Percentiles rank a stretch among this genome's conserved stretches.
These are phyloP conservation scores for Ephialtes manifestator DNA, from an alignment of 2,888 invertebrate species.

Conservation along the genomic window DNA sequence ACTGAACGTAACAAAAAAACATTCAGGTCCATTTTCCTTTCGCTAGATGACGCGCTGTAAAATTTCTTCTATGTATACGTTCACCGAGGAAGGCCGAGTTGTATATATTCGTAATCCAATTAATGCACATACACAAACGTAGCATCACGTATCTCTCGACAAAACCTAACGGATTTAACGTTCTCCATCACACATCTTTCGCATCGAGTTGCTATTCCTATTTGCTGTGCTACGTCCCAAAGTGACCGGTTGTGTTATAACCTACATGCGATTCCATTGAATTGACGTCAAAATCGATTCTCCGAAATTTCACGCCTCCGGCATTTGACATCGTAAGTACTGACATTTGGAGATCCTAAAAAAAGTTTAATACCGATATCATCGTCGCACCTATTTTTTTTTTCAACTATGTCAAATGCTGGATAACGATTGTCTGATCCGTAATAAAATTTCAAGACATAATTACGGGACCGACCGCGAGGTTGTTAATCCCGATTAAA, in stretches of 20 bases:
- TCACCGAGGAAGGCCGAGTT: no score
- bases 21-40: neutral
- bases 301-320: neutral
- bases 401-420: conserved; percentile 24
- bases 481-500: neutral
- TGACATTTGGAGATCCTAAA: neutral
- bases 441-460: neutral
- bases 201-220: neutral
- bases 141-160: conserved; percentile 6
- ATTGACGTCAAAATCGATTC: neutral
- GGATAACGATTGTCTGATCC: conserved; percentile 10
- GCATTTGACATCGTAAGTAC: conserved; percentile 7
- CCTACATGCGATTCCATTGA: neutral
- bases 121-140: neutral
- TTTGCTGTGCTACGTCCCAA: no score
- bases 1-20: neutral
- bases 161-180: neutral
- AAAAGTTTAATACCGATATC: neutral
- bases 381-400: neutral
- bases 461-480: neutral
- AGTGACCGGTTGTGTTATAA: neutral
- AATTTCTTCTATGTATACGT: neutral
- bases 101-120: neutral
- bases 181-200: neutral
- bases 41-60: neutral